Conservation (phyloP, 2,113 vertebrate species). For the Semnopithecus entellus region DNA sequence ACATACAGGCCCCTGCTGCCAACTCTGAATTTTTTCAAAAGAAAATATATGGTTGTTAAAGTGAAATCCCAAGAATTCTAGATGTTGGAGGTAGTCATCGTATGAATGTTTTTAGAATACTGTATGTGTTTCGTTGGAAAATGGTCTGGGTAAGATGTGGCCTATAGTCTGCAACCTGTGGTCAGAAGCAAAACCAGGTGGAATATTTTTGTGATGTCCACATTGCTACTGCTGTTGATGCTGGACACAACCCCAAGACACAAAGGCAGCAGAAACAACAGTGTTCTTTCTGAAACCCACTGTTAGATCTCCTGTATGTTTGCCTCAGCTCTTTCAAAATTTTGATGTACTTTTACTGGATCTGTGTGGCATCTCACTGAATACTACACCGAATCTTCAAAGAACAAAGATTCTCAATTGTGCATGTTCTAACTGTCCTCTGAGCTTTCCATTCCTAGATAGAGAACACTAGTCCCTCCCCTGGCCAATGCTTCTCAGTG, state of each 20-base stretch:
- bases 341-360: too few species aligned
- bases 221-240: fast-evolving
- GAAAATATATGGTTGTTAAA: background rate
- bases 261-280: background rate
- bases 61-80: background rate
- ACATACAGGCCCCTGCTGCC: background rate
- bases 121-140: background rate
- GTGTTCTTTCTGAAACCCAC: background rate
- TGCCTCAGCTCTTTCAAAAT: background rate
- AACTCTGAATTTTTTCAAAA: background rate
- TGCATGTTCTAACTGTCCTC: background rate
- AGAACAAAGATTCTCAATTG: background rate
- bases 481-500: background rate
- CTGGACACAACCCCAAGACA: fast-evolving
- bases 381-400: background rate
- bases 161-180: background rate
- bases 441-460: background rate
- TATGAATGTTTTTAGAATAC: background rate
- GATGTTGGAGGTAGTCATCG: background rate
- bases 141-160: background rate
- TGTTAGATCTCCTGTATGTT: too few species aligned
- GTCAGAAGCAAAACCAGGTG: too few species aligned
- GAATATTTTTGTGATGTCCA: background rate
- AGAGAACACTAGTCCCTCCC: background rate
- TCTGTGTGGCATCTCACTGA: fast-evolving